These are phyloP conservation scores for Agriotes lineatus DNA, from an alignment of 2,888 invertebrate genomes.

Conservation along the genomic window DNA sequence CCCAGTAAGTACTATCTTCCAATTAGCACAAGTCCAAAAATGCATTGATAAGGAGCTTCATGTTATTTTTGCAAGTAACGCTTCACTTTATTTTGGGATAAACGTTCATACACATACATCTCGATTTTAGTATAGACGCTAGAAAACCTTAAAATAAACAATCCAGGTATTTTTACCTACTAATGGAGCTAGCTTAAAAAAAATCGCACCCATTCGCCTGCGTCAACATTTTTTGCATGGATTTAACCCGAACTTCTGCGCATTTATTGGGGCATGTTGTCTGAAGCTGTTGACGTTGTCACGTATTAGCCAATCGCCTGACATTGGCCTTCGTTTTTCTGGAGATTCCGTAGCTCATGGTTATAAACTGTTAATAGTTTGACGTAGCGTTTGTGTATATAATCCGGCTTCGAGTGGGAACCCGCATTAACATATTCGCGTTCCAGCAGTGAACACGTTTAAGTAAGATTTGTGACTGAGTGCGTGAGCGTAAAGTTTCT, in stretches of 20 bases:
- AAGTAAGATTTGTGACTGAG: conserved; percentile 3
- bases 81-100: neutral
- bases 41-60: too few species aligned
- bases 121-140: too few species aligned
- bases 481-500: neutral
- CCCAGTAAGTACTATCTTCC: too few species aligned
- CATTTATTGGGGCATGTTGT: neutral
- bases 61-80: too few species aligned
- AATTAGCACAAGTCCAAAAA: too few species aligned
- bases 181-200: too few species aligned
- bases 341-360: conserved; percentile 24
- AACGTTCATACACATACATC: neutral
- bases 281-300: conserved; percentile 6
- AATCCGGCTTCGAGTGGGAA: neutral
- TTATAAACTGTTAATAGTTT: conserved; percentile 25
- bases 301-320: conserved; percentile 28
- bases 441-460: conserved; percentile 13
- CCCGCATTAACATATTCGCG: conserved; percentile 18
- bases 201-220: too few species aligned
- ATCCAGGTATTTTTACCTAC: too few species aligned
- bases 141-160: too few species aligned
- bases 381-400: conserved; percentile 11
- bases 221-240: too few species aligned
- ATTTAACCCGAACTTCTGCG: too few species aligned
- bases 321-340: conserved; percentile 37